A percentile compares a stretch with the other conserved stretches of the same genome.
phyloP scores from a whole-genome alignment of 1,140 invertebrate genomes.

The Drosophila rhopaloa region DNA sequence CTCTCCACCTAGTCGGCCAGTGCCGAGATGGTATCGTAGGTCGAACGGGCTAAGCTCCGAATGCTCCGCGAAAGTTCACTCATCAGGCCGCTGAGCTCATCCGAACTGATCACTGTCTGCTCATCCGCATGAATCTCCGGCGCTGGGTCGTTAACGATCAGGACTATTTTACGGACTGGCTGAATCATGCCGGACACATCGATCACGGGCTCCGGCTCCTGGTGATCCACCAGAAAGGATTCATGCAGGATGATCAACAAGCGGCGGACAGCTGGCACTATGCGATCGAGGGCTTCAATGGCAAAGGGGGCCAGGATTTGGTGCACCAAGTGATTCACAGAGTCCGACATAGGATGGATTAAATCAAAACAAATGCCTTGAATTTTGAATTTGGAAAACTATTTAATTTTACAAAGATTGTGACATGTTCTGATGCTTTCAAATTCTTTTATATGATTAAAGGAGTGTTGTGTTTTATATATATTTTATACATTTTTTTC shows the following conservation, averaged over 20 bases:
- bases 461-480: too few relatives aligned
- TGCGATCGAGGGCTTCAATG: conserved; percentile 7
- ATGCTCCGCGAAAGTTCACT: conserved; percentile 1
- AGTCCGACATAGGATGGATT: neutral
- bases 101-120: conserved; percentile 3
- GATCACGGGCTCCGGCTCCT: conserved; percentile 5
- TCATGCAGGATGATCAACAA: conserved; percentile 22
- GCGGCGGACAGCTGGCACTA: conserved; percentile 8
- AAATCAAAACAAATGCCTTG: neutral
- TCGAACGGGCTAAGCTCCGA: neutral
- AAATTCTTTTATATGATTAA: too few relatives aligned
- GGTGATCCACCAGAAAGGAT: conserved; percentile 8
- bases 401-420: neutral
- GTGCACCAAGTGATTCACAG: conserved; percentile 3
- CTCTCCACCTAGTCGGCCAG: neutral
- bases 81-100: neutral
- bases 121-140: neutral
- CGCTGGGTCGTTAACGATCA: conserved; percentile 3
- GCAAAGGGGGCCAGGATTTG: conserved; percentile 10
- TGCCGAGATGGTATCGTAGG: conserved; percentile 7
- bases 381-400: neutral
- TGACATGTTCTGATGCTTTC: neutral
- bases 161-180: neutral
- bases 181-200: conserved; percentile 4
- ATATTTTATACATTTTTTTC: too few relatives aligned